These are phyloP conservation scores for Drosophila sulfurigaster DNA, from an alignment of 1,140 invertebrate genomes.

Conservation along the genomic window DNA sequence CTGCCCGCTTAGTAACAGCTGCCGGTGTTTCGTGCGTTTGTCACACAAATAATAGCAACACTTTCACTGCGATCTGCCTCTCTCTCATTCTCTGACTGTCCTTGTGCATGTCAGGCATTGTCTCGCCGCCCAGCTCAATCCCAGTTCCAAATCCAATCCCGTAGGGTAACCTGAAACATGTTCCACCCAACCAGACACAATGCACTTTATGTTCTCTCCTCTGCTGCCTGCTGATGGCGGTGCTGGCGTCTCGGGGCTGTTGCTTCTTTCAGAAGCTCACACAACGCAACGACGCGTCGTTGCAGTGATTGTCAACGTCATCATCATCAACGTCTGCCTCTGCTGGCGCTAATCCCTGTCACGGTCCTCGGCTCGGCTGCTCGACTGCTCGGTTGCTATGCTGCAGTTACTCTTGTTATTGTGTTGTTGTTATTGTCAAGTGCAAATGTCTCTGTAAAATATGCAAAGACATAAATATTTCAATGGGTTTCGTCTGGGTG, in stretches of 20 bases:
- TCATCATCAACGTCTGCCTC: conserved; percentile 55
- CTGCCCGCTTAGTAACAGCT: conserved; percentile 17
- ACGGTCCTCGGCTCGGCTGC: conserved; percentile 21
- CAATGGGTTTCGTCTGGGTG: conserved; percentile 42
- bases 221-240: conserved; percentile 61
- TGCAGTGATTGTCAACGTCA: conserved; percentile 71
- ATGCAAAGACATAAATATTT: conserved; percentile 83
- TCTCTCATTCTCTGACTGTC: conserved; percentile 22
- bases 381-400: conserved; percentile 4
- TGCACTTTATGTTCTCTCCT: conserved; percentile 74
- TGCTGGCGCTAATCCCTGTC: conserved; percentile 69
- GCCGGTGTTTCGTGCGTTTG: conserved; percentile 54
- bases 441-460: conserved; percentile 79
- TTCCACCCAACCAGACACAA: conserved; percentile 65
- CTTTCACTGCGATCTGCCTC: conserved; percentile 43
- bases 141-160: conserved; percentile 33
- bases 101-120: conserved; percentile 55
- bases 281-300: conserved; percentile 26
- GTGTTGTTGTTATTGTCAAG: conserved; percentile 77
- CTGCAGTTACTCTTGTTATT: conserved; percentile 55
- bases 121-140: conserved; percentile 26
- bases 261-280: conserved; percentile 6
- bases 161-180: conserved; percentile 51
- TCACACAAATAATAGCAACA: conserved; percentile 65
- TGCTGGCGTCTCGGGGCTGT: conserved; percentile 54